phyloP scores from a whole-genome alignment of 2,797 vertebrate genomes.

The Pangasius djambal region DNA sequence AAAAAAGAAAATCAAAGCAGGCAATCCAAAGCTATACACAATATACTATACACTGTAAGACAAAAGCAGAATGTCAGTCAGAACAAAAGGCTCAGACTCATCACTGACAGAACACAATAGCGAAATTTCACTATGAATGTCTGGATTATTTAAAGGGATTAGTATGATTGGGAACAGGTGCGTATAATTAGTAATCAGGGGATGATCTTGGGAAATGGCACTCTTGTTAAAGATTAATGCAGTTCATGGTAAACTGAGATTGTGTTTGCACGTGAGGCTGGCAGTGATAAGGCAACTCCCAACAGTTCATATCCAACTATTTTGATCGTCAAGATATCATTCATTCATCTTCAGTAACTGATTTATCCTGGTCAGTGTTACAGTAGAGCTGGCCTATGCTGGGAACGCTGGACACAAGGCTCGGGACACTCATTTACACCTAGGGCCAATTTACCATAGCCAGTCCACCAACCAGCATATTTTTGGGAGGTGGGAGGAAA shows the following conservation, averaged over 20 bases:
- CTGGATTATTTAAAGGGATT: neutral
- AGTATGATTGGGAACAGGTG: neutral
- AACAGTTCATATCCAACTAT: neutral
- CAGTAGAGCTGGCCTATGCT: neutral
- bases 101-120: neutral
- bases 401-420: neutral
- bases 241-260: neutral
- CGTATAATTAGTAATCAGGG: neutral
- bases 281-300: too few species aligned
- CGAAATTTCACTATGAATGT: neutral
- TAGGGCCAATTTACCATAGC: neutral
- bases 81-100: neutral
- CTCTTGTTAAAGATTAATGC: neutral
- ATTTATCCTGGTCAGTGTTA: neutral
- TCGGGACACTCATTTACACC: neutral
- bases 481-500: neutral
- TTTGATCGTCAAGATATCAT: neutral
- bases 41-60: neutral
- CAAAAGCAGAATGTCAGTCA: neutral
- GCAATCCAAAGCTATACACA: too few species aligned
- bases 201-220: neutral
- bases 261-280: neutral
- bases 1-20: neutral
- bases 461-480: neutral
- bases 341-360: neutral